Conservation (phyloP, 2,888 invertebrate species). For the Ametastegia equiseti region DNA sequence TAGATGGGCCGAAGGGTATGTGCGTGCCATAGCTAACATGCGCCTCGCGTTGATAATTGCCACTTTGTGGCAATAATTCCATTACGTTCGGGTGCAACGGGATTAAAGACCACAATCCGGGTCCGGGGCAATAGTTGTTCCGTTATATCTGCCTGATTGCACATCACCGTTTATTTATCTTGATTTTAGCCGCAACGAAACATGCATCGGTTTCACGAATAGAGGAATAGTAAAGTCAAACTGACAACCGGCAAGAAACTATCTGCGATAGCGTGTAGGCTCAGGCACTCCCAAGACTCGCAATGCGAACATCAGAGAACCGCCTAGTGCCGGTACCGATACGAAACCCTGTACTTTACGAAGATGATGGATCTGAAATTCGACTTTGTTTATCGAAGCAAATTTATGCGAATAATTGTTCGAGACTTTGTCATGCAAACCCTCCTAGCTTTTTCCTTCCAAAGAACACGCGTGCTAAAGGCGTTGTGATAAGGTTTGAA, state of each 20-base stretch:
- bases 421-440: too few species aligned
- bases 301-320: too few species aligned
- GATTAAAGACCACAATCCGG: constrained; percentile 2
- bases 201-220: constrained; percentile 14
- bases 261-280: too few species aligned
- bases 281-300: too few species aligned
- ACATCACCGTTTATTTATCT: not conserved
- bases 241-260: not conserved
- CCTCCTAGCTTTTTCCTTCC: too few species aligned
- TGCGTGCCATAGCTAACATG: constrained; percentile 9
- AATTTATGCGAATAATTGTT: too few species aligned
- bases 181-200: constrained; percentile 18
- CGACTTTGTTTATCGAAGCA: too few species aligned
- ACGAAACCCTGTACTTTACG: too few species aligned
- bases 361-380: too few species aligned
- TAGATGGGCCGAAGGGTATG: constrained; percentile 2
- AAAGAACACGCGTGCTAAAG: too few species aligned
- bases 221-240: not conserved
- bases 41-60: constrained; percentile 33
- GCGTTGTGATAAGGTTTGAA: too few species aligned
- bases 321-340: too few species aligned
- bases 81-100: constrained; percentile 28
- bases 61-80: constrained; percentile 37
- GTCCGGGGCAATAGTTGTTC: constrained; percentile 10
- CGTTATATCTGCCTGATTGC: constrained; percentile 37